These are phyloP conservation scores for Eurosta solidaginis DNA, from an alignment of 1,140 invertebrate species.

Conservation along the genomic window DNA sequence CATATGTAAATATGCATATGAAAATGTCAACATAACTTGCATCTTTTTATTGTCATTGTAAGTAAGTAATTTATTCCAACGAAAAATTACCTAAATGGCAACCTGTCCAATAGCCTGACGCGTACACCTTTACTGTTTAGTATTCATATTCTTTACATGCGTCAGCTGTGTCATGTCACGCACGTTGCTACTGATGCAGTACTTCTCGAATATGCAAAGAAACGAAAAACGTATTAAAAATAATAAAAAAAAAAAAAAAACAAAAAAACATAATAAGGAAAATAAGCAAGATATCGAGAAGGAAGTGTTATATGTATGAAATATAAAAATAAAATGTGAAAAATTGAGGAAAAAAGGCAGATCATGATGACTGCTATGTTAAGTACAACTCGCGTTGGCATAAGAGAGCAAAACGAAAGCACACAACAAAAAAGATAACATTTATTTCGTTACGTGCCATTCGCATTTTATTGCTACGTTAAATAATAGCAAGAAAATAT, in stretches of 20 bases:
- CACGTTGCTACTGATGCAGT: neutral
- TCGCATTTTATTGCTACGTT: neutral
- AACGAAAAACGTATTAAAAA: no score
- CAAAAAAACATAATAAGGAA: neutral
- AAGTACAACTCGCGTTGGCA: no score
- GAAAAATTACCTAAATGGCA: conserved; percentile 7
- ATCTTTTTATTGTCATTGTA: conserved; percentile 18
- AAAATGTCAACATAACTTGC: neutral
- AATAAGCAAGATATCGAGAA: conserved; percentile 1
- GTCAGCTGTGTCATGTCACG: conserved; percentile 19
- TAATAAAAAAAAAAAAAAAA: neutral
- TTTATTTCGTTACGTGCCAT: conserved; percentile 2
- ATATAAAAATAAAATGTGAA: neutral
- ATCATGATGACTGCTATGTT: no score
- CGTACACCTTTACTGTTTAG: neutral
- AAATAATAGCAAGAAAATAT: neutral
- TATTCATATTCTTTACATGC: conserved; percentile 13
- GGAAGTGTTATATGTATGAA: neutral
- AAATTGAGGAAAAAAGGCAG: neutral
- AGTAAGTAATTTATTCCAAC: conserved; percentile 3
- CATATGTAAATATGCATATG: neutral
- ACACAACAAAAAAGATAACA: neutral
- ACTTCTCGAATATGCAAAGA: neutral
- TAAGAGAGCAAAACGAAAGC: no score
- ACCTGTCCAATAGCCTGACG: neutral